Percentiles rank a stretch among this genome's conserved stretches.
These are phyloP conservation scores for Musca vetustissima DNA, from an alignment of 1,140 invertebrate genomes.

Conservation along the genomic window DNA sequence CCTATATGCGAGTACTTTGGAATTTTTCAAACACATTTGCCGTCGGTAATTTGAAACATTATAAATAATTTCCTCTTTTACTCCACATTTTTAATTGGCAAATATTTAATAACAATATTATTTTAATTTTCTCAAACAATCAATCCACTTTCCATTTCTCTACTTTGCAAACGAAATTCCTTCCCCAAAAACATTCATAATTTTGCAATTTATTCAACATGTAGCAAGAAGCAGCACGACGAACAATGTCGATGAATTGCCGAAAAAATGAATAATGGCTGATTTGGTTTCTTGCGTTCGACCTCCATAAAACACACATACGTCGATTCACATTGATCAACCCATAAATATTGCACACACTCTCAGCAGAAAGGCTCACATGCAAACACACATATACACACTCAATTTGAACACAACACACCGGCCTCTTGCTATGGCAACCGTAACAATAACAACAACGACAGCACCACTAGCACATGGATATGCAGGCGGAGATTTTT, in stretches of 20 bases:
- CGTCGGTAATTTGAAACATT: no score
- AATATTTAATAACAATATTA: no score
- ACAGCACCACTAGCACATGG: background rate
- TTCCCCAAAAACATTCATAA: no score
- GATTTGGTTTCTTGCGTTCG: constrained; percentile 21
- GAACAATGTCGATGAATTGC: background rate
- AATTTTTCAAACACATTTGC: no score
- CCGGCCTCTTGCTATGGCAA: background rate
- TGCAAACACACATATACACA: constrained; percentile 30
- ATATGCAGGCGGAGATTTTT: background rate
- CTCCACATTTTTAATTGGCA: no score
- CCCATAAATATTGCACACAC: constrained; percentile 32
- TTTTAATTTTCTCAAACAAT: no score
- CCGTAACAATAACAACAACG: background rate
- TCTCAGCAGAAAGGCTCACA: constrained; percentile 4
- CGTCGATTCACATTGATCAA: constrained; percentile 46
- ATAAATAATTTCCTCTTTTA: no score
- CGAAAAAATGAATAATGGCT: constrained; percentile 51
- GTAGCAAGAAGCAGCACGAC: no score
- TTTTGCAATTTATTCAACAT: no score
- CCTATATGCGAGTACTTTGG: no score
- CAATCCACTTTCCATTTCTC: no score
- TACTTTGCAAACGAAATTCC: no score
- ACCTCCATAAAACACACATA: constrained; percentile 36
- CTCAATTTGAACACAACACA: background rate